Percentiles rank a stretch among this genome's conserved stretches.
These are phyloP conservation scores for Sebastolobus alascanus DNA, from an alignment of 2,797 vertebrate genomes.

Conservation along the genomic window DNA sequence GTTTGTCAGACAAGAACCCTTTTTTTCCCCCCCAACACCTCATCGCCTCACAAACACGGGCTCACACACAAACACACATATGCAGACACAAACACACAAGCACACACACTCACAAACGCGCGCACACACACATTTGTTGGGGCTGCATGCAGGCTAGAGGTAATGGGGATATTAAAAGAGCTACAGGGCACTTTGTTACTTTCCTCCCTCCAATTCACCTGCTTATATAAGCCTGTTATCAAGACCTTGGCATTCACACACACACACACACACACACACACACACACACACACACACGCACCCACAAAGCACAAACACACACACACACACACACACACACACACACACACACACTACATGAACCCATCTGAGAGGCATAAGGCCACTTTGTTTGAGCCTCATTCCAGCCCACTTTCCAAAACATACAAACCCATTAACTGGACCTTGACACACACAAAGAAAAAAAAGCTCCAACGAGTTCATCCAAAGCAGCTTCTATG, in stretches of 20 bases:
- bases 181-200: conserved; percentile 62
- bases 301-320: conserved; percentile 10
- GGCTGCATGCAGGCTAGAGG: conserved; percentile 24
- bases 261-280: conserved; percentile 10
- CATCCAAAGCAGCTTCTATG: conserved; percentile 12
- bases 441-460: conserved; percentile 25
- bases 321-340: neutral
- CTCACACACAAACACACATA: conserved; percentile 28
- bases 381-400: conserved; percentile 42
- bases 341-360: conserved; percentile 12
- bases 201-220: conserved; percentile 60
- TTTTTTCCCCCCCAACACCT: conserved; percentile 42
- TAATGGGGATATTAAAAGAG: conserved; percentile 59
- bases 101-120: neutral
- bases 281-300: conserved; percentile 1
- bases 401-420: conserved; percentile 49
- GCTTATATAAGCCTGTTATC: conserved; percentile 73
- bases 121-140: conserved; percentile 10
- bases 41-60: conserved; percentile 43
- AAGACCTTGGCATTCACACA: conserved; percentile 46
- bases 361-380: conserved; percentile 48
- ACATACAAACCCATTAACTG: conserved; percentile 41
- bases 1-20: conserved; percentile 62
- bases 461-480: conserved; percentile 25
- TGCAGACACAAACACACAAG: conserved; percentile 2